Base-by-base conservation (phyloP, 2,888 invertebrate genomes). In the Pyrrhosoma nymphula region DNA sequence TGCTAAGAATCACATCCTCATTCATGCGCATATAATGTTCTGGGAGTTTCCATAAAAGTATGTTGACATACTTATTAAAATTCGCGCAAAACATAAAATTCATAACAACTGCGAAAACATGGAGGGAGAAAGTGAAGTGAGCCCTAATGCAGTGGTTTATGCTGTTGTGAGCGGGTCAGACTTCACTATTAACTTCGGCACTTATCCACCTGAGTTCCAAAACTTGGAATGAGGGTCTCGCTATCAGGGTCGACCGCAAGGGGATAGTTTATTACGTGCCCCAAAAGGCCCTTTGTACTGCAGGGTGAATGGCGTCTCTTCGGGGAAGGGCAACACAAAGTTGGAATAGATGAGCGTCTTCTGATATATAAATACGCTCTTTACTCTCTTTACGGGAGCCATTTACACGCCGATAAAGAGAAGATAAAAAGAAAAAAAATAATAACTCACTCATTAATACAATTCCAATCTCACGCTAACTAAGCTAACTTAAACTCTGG, bases 131-230 rank as follows among this genome's bases (percentile, higher is more conserved):
- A n/a, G 69, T 26, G 26, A 69, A 12, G 47, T 47, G 8, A 26
- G 12, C 69, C 12, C 69, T 12, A 69, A 12, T 20, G 18, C 60
- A 8, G 82, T 0, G 26, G 82, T 82, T 16, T 18, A 35, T 82
- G 30, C 2, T 82, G 6, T 69, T 6, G 69, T 26, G 69, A n/a
- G 69, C 69, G n/a, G 69, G n/a, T 10, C 69, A 69, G 12, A n/a
- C 35, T 82, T 82, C n/a, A 82, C 82, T 35, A 82, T 82, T 35
- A 82, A 69, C 69, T 69, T 69, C 69, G n/a, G 69, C 69, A 26
- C 69, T 69, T 69, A 69, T 69, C 82, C 35, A 82, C 35, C 82
- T 30, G 82, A 26, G 82, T 35, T 35, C 82, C 82, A 18, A 82
- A 82, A 82, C 82, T 35, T 82, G 82, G 82, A 14, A 35, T 82